Conservation (phyloP, 2,113 vertebrate species). For the Tachycineta bicolor region DNA sequence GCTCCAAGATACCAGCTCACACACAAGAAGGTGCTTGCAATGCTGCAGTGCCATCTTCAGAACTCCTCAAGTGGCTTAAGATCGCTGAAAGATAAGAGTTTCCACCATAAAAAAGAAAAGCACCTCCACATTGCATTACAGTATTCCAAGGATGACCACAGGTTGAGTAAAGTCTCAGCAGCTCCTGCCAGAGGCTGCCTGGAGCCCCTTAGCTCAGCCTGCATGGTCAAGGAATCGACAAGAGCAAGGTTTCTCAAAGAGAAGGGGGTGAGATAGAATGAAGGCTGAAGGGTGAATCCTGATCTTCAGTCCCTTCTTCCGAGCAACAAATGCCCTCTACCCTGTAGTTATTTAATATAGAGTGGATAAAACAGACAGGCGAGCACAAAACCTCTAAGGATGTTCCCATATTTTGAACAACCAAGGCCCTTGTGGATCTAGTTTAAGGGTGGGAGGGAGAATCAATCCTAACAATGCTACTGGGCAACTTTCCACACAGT, state of each 20-base stretch:
- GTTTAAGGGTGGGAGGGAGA: background rate
- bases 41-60: background rate
- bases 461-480: background rate
- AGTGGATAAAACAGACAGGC: background rate
- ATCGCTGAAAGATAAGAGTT: background rate
- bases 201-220: background rate
- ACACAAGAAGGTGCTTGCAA: background rate
- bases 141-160: background rate
- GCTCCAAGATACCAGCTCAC: background rate
- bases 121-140: background rate
- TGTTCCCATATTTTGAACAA: background rate
- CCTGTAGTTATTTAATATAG: background rate
- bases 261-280: background rate
- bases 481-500: background rate
- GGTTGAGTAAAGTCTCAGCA: background rate
- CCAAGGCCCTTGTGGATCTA: background rate
- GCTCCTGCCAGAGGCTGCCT: background rate
- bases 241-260: background rate
- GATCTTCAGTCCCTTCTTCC: background rate
- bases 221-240: fast-evolving
- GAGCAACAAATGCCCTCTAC: background rate
- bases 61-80: background rate
- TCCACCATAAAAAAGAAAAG: background rate
- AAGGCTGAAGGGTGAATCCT: background rate
- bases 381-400: background rate